A percentile compares a stretch with the other conserved stretches of the same genome.
Evolutionary conservation across 2,888 invertebrate genomes (phyloP).

Genomic region (Odontocerum albicorne): DNA sequence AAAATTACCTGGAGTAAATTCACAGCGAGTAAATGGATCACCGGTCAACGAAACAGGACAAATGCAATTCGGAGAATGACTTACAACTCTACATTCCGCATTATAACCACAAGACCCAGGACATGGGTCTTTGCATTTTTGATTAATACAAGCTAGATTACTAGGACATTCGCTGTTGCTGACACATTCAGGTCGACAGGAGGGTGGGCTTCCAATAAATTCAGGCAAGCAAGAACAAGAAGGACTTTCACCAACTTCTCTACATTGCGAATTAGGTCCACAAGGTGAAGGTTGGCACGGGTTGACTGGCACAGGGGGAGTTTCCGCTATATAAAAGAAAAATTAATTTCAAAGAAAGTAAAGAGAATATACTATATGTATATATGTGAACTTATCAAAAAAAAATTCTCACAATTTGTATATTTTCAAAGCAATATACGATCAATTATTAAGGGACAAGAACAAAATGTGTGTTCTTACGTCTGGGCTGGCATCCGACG

Average conservation of each 20-base stretch:
- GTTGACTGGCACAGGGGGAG: conserved; percentile 45
- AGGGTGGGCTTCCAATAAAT: conserved; percentile 74
- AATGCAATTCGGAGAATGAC: conserved; percentile 78
- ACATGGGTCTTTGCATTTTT: conserved; percentile 79
- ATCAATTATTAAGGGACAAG: no score
- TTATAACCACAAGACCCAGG: conserved; percentile 74
- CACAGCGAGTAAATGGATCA: conserved; percentile 73
- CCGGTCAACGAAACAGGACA: conserved; percentile 70
- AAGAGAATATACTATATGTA: not conserved
- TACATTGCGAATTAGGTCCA: conserved; percentile 75
- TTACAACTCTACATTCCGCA: conserved; percentile 72
- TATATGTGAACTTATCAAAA: not conserved
- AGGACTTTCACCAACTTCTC: conserved; percentile 68
- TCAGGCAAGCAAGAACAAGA: conserved; percentile 76
- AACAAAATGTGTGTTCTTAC: no score
- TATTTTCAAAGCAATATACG: no score
- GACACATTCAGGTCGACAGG: conserved; percentile 76
- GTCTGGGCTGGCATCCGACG: conserved; percentile 54
- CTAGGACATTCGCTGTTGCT: conserved; percentile 74
- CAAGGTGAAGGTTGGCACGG: conserved; percentile 68
- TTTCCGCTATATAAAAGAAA: conserved; percentile 44
- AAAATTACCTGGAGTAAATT: conserved; percentile 38
- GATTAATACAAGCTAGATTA: conserved; percentile 75
- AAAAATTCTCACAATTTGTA: not conserved
- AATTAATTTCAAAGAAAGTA: not conserved